Evolutionary conservation across 2,888 invertebrate genomes (phyloP), one percentile per base, ranked within the genome.

Genomic region (Bunonema sp.): DNA sequence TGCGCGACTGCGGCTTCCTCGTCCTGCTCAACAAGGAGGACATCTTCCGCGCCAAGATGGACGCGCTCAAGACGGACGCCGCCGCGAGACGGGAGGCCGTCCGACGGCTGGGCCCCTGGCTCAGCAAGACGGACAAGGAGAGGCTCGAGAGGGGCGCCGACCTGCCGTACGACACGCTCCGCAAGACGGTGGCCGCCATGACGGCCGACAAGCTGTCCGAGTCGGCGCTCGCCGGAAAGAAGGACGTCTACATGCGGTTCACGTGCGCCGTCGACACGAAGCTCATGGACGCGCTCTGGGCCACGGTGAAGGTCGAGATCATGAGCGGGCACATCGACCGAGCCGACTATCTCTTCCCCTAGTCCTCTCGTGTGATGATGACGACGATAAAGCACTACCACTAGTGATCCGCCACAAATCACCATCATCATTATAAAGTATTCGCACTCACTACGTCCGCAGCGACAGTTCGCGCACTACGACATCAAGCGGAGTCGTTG

Each of bases 11-110:
- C 34, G 55, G 58, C 7, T 42, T 61, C 10, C 49, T 62, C 45
- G 53, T 62, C 29, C 63, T 62, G 39, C 57, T 62, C 48, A 62
- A 62, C 45, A 62, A 62, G 42, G 50, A 54, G 34, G 61, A 62
- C 39, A 39, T 61, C 3, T 62, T 59, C 46, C 49, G 53, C 34
- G 50, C 52, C 26, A 60, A 59, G 23, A 32, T 54, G n/a, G n/a
- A n/a, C n/a, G n/a, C n/a, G n/a, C n/a, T n/a, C n/a, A n/a, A n/a
- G n/a, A n/a, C n/a, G n/a, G n/a, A n/a, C n/a, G n/a, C n/a, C 15
- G 28, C 31, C 8, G 41, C 37, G 26, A 50, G 50, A 36, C 26
- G 42, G 21, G 35, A 44, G 16, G 46, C 45, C 37, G 35, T 53
- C 12, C 20, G 34, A 34, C 52, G 52, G 29, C 32, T 48, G 30